Conservation (phyloP, 2,113 vertebrate species). For the Zosterops pallidus region DNA sequence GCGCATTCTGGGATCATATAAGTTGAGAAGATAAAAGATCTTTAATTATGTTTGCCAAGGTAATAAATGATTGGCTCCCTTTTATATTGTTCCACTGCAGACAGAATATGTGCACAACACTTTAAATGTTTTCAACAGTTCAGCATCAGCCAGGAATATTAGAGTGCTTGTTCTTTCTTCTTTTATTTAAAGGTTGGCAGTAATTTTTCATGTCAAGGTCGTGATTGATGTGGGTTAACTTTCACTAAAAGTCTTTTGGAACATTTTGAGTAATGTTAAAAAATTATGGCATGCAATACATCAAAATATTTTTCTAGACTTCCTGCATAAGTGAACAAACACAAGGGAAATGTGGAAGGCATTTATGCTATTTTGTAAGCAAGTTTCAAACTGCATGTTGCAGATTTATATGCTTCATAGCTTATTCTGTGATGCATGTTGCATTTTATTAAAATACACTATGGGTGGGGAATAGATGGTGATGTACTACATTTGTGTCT, state of each 20-base stretch:
- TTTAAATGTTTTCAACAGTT: conserved; percentile 36
- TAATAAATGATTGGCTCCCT: conserved; percentile 34
- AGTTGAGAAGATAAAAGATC: conserved; percentile 53
- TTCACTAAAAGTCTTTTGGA: conserved; percentile 60
- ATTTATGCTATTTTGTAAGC: conserved; percentile 36
- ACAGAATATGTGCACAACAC: conserved; percentile 11
- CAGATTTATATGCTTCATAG: conserved; percentile 38
- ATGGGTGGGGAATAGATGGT: neutral
- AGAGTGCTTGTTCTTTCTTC: conserved; percentile 1
- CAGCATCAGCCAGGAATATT: neutral
- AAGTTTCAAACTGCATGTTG: conserved; percentile 35
- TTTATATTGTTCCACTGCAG: neutral
- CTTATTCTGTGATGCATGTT: neutral
- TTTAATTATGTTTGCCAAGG: conserved; percentile 60
- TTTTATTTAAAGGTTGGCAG: conserved; percentile 55
- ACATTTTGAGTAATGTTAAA: conserved; percentile 66
- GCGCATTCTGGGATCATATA: conserved; percentile 8
- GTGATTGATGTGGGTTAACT: conserved; percentile 66
- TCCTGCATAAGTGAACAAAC: conserved; percentile 59
- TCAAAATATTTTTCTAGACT: conserved; percentile 63
- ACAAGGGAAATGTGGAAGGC: conserved; percentile 42
- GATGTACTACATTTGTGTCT: conserved; percentile 3
- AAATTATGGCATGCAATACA: conserved; percentile 53
- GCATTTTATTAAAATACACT: conserved; percentile 29
- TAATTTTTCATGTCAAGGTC: conserved; percentile 68